Evolutionary conservation across 2,888 invertebrate genomes (phyloP).

Genomic region (Nesidiocoris tenuis): DNA sequence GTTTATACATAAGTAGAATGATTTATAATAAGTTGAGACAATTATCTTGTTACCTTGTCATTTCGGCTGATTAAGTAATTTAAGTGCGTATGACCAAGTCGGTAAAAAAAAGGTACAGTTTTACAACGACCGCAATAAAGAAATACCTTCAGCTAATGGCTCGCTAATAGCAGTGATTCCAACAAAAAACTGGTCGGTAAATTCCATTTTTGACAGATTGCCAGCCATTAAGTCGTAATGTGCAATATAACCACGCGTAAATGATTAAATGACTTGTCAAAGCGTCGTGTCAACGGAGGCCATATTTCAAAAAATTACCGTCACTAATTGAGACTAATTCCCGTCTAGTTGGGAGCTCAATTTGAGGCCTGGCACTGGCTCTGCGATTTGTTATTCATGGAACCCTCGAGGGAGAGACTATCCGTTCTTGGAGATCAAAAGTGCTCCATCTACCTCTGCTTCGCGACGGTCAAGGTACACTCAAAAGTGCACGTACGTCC

Average conservation of each 20-base stretch:
- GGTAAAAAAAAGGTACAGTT: neutral
- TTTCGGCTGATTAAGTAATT: neutral
- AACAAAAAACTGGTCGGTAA: neutral
- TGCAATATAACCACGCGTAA: slow-evolving; percentile 13
- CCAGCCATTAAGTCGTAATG: slow-evolving; percentile 18
- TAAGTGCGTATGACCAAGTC: neutral
- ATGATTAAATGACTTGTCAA: slow-evolving; percentile 20
- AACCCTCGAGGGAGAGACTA: neutral
- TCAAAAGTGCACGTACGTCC: too few species aligned
- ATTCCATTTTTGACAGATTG: neutral
- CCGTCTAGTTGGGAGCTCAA: neutral
- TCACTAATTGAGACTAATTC: slow-evolving; percentile 23
- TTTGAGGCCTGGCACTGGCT: neutral
- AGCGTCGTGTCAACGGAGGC: slow-evolving; percentile 2
- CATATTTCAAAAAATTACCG: slow-evolving; percentile 1
- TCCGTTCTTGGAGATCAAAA: neutral
- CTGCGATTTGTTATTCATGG: neutral
- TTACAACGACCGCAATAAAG: neutral
- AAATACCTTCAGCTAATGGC: neutral
- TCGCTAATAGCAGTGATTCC: neutral
- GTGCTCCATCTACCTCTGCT: neutral
- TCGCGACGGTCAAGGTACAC: too few species aligned
- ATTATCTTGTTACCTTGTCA: too few species aligned
- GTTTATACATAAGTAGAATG: too few species aligned
- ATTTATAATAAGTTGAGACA: too few species aligned